Evolutionary conservation across 2,113 vertebrate genomes (phyloP), one percentile per base, ranked within the genome.

Genomic region (Corvus cornix): DNA sequence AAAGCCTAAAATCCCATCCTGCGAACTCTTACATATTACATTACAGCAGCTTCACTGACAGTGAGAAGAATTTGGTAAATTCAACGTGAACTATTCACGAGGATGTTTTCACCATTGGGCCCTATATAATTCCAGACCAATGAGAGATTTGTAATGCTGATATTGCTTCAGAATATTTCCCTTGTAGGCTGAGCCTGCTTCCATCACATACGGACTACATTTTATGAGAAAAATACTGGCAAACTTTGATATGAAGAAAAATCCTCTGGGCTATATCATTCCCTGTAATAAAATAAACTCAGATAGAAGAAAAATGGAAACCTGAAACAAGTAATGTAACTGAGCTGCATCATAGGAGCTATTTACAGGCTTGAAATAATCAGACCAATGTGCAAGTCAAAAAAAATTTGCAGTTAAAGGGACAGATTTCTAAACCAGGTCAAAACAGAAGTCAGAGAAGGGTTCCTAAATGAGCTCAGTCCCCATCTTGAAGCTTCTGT

Each of bases 231-330:
- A 94, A 93, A 70, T 96, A 89, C 39, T 89, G 79, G 82, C 85
- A 94, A 63, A 63, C 33, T 89, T 91, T 93, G 72, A 88, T 93
- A 91, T 64, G 75, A 95, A 93, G 68, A 96, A 95, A 96, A 64
- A 60, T 95, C 76, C 74, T 96, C 49, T 96, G 79, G 83, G 77
- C 59, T 93, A 48, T 93, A 94, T 93, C 60, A 77, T 74, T 96
- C 69, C 69, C 58, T 48, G 33, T 60, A 96, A 96, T 95, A 96
- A 97, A 97, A 96, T 93, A 94, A 96, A 93, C 87, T 78, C 84
- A 95, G 75, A 85, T 64, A 93, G 64, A 94, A 96, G 91, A 11
- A 21, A 96, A 83, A 84, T 90, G 81, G 64, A 87, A 95, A 93
- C 16, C 83, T 95, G 88, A 81, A 88, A 84, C 73, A 95, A 56